Conservation (phyloP, 2,888 invertebrate species). For the Cheilosia variabilis region DNA sequence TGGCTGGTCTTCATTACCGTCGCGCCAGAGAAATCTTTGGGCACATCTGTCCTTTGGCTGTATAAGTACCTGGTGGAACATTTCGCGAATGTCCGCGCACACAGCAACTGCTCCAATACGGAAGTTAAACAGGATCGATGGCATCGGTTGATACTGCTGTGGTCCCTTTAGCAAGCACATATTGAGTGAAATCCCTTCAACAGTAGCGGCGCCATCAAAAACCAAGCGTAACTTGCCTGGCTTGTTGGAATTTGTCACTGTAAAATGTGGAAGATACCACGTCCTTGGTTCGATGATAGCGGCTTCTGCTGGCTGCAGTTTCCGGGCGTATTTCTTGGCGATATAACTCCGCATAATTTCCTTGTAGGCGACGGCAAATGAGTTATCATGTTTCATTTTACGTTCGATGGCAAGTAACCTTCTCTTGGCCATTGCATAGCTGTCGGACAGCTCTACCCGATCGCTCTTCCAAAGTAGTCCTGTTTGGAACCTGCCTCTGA, state of each 20-base stretch:
- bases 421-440: constrained; percentile 10
- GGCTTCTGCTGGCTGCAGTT: constrained; percentile 54
- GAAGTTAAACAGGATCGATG: constrained; percentile 64
- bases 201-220: constrained; percentile 64
- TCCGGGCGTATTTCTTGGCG: constrained; percentile 54
- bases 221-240: constrained; percentile 61
- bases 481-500: constrained; percentile 12
- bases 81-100: constrained; percentile 66
- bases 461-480: constrained; percentile 9
- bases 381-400: constrained; percentile 20
- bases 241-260: constrained; percentile 47
- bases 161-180: constrained; percentile 60
- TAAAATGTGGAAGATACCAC: constrained; percentile 77
- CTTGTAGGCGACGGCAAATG: constrained; percentile 14
- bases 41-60: constrained; percentile 45
- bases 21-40: constrained; percentile 12
- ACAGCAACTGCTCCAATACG: constrained; percentile 31
- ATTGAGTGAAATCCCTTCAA: constrained; percentile 62
- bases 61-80: constrained; percentile 64
- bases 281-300: constrained; percentile 38
- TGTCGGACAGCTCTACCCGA: constrained; percentile 11
- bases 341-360: not conserved
- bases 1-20: constrained; percentile 26
- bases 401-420: constrained; percentile 1
- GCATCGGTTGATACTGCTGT: constrained; percentile 58